Conservation (phyloP, 2,797 vertebrate species). For the Lophius americanus region DNA sequence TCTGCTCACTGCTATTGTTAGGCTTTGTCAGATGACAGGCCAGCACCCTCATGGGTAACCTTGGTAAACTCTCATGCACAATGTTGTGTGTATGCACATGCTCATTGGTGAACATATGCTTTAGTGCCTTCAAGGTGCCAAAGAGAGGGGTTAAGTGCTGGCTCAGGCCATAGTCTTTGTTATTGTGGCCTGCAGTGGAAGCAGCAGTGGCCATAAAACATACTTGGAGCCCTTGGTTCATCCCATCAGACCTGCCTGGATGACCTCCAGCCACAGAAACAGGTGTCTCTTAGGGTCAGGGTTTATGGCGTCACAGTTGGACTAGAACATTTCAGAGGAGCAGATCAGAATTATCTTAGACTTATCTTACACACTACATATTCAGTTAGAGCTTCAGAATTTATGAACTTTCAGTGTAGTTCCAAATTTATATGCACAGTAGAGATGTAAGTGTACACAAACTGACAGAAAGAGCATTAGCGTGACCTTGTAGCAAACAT, state of each 20-base stretch:
- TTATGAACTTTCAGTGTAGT: slow-evolving; percentile 26
- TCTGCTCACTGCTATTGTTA: slow-evolving; percentile 84
- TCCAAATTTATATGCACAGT: slow-evolving; percentile 39
- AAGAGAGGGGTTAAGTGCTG: slow-evolving; percentile 68
- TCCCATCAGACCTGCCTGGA: slow-evolving; percentile 63
- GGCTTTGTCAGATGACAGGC: slow-evolving; percentile 83
- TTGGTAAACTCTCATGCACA: slow-evolving; percentile 63
- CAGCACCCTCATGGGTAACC: slow-evolving; percentile 79
- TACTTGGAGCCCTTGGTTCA: slow-evolving; percentile 65
- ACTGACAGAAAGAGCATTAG: slow-evolving; percentile 32
- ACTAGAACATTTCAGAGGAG: slow-evolving; percentile 38
- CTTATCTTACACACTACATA: slow-evolving; percentile 8
- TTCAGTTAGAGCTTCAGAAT: slow-evolving; percentile 44
- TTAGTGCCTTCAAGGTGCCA: slow-evolving; percentile 54
- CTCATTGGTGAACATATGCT: slow-evolving; percentile 42
- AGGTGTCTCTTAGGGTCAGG: slow-evolving; percentile 44
- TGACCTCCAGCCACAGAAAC: slow-evolving; percentile 65
- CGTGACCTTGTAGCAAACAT: slow-evolving; percentile 47
- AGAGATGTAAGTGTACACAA: slow-evolving; percentile 20
- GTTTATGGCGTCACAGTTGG: slow-evolving; percentile 44
- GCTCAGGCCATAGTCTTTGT: slow-evolving; percentile 75
- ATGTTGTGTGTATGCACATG: slow-evolving; percentile 42
- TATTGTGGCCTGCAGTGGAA: slow-evolving; percentile 57
- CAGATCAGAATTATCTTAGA: slow-evolving; percentile 40
- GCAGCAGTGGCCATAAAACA: slow-evolving; percentile 58